Conservation (phyloP, 2,888 invertebrate species). For the Tenthredo distinguenda region DNA sequence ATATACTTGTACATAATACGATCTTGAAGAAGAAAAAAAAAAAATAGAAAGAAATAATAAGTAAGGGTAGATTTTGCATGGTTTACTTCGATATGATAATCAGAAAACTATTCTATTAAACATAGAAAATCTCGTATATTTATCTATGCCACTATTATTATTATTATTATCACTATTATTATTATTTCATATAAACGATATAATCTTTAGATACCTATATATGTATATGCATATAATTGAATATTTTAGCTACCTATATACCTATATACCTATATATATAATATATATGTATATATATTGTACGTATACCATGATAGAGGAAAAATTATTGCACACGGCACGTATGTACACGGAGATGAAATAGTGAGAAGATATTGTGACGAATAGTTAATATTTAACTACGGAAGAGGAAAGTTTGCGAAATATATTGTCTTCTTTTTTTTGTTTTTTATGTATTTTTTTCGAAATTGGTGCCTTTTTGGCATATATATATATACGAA, state of each 20-base stretch:
- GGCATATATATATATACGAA: no score
- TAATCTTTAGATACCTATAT: not conserved
- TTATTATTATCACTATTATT: not conserved
- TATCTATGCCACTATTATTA: not conserved
- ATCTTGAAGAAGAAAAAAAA: not conserved
- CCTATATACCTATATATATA: not conserved
- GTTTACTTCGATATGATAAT: not conserved
- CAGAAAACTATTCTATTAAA: not conserved
- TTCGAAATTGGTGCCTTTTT: no score
- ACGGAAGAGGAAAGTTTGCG: no score
- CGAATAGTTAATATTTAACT: no score
- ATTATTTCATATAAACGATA: not conserved
- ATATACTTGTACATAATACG: not conserved
- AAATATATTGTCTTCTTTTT: no score
- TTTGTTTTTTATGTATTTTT: no score
- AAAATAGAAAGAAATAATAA: not conserved
- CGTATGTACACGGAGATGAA: no score
- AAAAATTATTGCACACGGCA: no score
- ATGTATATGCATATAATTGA: not conserved
- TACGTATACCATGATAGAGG: no score
- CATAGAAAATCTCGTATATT: not conserved
- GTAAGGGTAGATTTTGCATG: not conserved
- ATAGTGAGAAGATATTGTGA: no score
- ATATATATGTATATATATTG: not conserved
- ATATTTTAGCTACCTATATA: not conserved